phyloP scores from a whole-genome alignment of 2,888 invertebrate species.

The Pseudococcus viburni region DNA sequence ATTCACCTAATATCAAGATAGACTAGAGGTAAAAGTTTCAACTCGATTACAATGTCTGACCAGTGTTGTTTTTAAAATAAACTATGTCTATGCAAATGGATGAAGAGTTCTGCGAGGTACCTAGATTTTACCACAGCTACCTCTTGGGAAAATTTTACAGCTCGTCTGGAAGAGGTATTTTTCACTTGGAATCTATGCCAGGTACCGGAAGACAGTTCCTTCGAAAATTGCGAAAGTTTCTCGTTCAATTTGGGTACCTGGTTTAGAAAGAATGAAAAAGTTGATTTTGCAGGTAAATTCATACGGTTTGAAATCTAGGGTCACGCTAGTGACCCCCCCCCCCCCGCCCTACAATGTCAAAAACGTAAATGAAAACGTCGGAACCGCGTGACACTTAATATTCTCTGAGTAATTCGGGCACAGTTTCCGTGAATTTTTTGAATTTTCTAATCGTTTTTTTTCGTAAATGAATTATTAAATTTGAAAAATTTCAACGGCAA shows the following conservation, averaged over 20 bases:
- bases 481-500: too few relatives aligned
- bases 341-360: too few relatives aligned
- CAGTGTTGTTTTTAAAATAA: background rate
- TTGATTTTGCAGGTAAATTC: constrained; percentile 70
- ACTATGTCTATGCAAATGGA: constrained; percentile 71
- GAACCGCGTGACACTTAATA: too few relatives aligned
- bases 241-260: constrained; percentile 51
- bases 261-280: constrained; percentile 53
- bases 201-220: constrained; percentile 68
- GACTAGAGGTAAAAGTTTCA: background rate
- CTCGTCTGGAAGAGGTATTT: constrained; percentile 89
- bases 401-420: too few relatives aligned
- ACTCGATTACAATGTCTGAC: background rate
- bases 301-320: background rate
- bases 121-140: constrained; percentile 98
- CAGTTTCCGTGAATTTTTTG: too few relatives aligned
- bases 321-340: too few relatives aligned
- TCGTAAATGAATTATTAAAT: too few relatives aligned
- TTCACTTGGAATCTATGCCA: constrained; percentile 77
- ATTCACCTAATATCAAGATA: too few relatives aligned
- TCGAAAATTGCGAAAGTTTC: constrained; percentile 68
- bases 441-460: too few relatives aligned
- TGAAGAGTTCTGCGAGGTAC: constrained; percentile 86
- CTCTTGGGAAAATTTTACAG: constrained; percentile 96
- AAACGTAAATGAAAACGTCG: too few relatives aligned